Base-by-base conservation (phyloP, 2,888 invertebrate species). In the Trichogramma dendrolimi region DNA sequence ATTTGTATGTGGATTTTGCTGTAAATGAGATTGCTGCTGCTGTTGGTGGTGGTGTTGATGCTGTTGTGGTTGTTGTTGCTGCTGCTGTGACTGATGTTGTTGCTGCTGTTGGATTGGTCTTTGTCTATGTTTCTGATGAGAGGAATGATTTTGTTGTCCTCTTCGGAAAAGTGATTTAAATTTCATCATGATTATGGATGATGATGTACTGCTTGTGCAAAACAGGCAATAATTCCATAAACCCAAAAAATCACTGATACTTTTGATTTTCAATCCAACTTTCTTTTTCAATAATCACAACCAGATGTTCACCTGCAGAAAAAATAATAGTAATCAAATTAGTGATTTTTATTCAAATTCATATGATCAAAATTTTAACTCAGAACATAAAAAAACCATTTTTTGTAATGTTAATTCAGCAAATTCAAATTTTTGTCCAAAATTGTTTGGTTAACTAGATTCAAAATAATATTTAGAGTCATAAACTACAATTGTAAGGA, bases 101-200 rank as follows among this genome's bases (percentile, higher is more conserved):
- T 67, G 69, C 42, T 66, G 69, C 68, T 71, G 84, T 70, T 82
- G 82, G 48, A 80, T 68, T 69, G 67, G 61, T n/a, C 67, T 60
- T 63, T 72, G 73, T 58, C 74, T 69, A 64, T 73, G 73, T 68
- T 72, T 69, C 63, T 70, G 71, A 60, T 72, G 71, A 64, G 71
- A 70, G 68, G 69, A 72, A 67, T 78, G 78, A 66, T 73, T 77
- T 67, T 72, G 78, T 79, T 89, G 89, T 76, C 91, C 90, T 88
- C 92, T 91, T 84, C 92, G 92, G 84, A 92, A 92, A 80, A 92
- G 87, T 77, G 92, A 91, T 86, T 92, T 92, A 82, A 92, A 87
- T 85, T 92, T 92, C 87, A 92, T 92, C 91, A 91, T 92, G 83
- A 86, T 89, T 82, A 76, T 75, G 58, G 49, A 44, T 56, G 40